Conservation (phyloP, 2,113 vertebrate genomes). For the Triplophysa rosa region DNA sequence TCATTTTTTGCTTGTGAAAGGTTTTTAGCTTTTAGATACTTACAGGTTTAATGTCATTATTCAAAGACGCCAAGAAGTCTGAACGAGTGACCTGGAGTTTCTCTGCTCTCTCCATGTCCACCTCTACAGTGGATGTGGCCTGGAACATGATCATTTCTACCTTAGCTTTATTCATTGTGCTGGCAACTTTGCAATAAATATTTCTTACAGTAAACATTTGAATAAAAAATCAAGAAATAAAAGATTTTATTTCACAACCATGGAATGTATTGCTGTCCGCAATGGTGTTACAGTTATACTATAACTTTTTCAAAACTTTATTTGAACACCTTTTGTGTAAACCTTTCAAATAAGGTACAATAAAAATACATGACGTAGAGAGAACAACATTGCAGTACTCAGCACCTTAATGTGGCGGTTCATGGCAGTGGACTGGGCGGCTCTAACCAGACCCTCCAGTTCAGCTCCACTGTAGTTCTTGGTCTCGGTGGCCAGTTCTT, state of each 20-base stretch:
- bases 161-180: too few relatives aligned
- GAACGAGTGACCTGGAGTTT: slow-evolving; percentile 87
- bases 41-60: slow-evolving; percentile 98
- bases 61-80: slow-evolving; percentile 92
- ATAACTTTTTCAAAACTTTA: too few relatives aligned
- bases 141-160: slow-evolving; percentile 53
- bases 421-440: slow-evolving; percentile 98
- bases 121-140: slow-evolving; percentile 96
- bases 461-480: slow-evolving; percentile 99
- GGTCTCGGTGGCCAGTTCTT: slow-evolving; percentile 87
- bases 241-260: too few relatives aligned
- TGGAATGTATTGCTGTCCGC: too few relatives aligned
- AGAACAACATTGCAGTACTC: neutral
- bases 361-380: neutral
- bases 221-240: too few relatives aligned
- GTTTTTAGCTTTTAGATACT: slow-evolving; percentile 47
- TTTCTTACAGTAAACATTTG: too few relatives aligned
- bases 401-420: slow-evolving; percentile 97
- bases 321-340: too few relatives aligned
- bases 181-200: too few relatives aligned
- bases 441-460: slow-evolving; percentile 92
- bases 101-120: slow-evolving; percentile 97
- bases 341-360: too few relatives aligned
- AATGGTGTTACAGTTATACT: too few relatives aligned
- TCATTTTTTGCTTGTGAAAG: neutral